Evolutionary conservation across 2,888 invertebrate species (phyloP).

Genomic region (Blera fallax): DNA sequence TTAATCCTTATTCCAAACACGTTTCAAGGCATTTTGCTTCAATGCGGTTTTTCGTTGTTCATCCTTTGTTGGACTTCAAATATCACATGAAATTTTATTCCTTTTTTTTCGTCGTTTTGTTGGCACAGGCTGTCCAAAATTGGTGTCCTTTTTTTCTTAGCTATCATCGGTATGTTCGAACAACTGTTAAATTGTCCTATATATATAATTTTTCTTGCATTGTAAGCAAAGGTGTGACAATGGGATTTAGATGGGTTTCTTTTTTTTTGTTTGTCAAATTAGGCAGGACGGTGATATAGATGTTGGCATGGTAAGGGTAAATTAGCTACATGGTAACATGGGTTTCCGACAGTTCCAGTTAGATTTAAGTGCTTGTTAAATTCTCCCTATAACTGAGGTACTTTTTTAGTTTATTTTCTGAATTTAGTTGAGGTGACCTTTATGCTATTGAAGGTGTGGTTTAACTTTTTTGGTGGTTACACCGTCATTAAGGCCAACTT

Average conservation of each 20-base stretch:
- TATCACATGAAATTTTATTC: conserved; percentile 4
- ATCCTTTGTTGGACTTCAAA: conserved; percentile 42
- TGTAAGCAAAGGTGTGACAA: conserved; percentile 61
- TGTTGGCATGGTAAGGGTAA: neutral
- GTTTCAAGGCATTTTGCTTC: conserved; percentile 59
- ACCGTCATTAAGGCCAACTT: too few species aligned
- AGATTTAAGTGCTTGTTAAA: neutral
- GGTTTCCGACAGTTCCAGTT: neutral
- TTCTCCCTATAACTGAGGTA: too few species aligned
- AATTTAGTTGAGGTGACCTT: neutral
- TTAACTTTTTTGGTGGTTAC: too few species aligned
- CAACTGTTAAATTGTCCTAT: conserved; percentile 62
- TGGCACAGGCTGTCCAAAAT: neutral
- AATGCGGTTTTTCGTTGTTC: conserved; percentile 55
- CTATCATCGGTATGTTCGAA: conserved; percentile 50
- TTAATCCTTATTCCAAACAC: conserved; percentile 64
- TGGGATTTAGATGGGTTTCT: conserved; percentile 2
- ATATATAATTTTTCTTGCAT: conserved; percentile 55
- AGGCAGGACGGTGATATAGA: neutral
- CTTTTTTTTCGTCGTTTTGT: neutral
- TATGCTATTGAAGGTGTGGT: too few species aligned
- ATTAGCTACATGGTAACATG: neutral
- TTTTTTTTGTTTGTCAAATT: conserved; percentile 1
- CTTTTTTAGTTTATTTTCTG: neutral
- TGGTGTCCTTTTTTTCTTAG: neutral